Evolutionary conservation across 2,888 invertebrate species (phyloP).

Genomic region (Miltochrista miniata): DNA sequence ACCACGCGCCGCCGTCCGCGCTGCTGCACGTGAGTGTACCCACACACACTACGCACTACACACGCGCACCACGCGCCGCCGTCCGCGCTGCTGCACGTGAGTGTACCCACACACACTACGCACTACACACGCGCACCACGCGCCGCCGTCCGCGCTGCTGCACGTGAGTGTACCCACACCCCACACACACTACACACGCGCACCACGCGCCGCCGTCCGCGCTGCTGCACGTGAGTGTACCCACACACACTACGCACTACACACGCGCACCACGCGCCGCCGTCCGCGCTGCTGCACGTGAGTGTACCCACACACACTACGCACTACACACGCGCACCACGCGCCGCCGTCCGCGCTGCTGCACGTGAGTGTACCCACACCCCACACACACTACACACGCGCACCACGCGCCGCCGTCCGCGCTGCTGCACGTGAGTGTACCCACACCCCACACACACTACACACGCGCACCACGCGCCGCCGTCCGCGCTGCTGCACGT

Average conservation of each 20-base stretch:
- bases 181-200: conserved; percentile 71
- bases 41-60: background rate
- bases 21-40: conserved; percentile 42
- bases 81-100: too few relatives aligned
- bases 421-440: conserved; percentile 41
- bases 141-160: conserved; percentile 78
- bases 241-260: background rate
- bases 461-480: conserved; percentile 75
- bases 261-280: conserved; percentile 92
- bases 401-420: conserved; percentile 88
- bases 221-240: conserved; percentile 41
- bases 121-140: conserved; percentile 90
- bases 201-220: conserved; percentile 88
- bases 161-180: conserved; percentile 28
- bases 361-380: conserved; percentile 29
- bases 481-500: conserved; percentile 97
- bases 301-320: too few relatives aligned
- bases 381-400: conserved; percentile 71
- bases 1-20: conserved; percentile 88
- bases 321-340: conserved; percentile 89
- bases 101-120: too few relatives aligned
- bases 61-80: conserved; percentile 92
- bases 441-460: background rate
- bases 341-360: conserved; percentile 82
- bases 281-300: too few relatives aligned